Evolutionary conservation across 2,888 invertebrate genomes (phyloP).

Genomic region (Adela reaumurella): DNA sequence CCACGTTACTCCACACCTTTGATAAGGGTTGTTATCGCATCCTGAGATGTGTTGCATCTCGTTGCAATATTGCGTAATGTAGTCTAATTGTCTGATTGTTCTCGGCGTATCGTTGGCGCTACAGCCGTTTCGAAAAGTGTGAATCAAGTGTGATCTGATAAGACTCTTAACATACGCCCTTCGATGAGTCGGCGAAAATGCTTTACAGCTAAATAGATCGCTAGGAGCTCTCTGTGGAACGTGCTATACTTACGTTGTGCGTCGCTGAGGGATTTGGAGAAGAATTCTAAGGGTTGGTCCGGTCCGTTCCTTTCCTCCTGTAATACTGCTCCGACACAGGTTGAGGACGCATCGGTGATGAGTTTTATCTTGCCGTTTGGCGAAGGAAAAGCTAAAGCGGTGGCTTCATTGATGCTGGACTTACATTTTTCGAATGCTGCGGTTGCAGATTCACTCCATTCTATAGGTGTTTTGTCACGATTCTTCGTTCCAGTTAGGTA

Average conservation of each 20-base stretch:
- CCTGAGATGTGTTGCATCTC: constrained; percentile 19
- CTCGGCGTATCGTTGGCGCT: constrained; percentile 7
- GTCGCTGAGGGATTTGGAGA: constrained; percentile 1
- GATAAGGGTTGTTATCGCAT: no score
- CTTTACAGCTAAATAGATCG: constrained; percentile 1
- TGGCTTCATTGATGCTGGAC: neutral
- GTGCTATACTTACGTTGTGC: constrained; percentile 2
- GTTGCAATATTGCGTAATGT: constrained; percentile 18
- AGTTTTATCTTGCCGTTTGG: constrained; percentile 1
- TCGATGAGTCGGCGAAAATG: constrained; percentile 5
- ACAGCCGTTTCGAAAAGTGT: constrained; percentile 6
- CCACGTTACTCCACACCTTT: no score
- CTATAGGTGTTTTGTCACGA: constrained; percentile 2
- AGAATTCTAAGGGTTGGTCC: constrained; percentile 2
- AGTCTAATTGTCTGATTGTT: constrained; percentile 5
- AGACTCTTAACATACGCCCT: constrained; percentile 6
- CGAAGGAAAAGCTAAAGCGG: constrained; percentile 1
- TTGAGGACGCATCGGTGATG: neutral
- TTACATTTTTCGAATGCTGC: constrained; percentile 2
- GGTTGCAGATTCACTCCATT: neutral
- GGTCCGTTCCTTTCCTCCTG: neutral
- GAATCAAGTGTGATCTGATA: constrained; percentile 9
- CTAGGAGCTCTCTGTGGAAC: constrained; percentile 4
- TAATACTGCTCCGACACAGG: neutral
- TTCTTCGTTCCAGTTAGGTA: constrained; percentile 3